Evolutionary conservation across 2,113 vertebrate genomes (phyloP), one percentile per base, ranked within the genome.

Genomic region (Toxotes chatareus): DNA sequence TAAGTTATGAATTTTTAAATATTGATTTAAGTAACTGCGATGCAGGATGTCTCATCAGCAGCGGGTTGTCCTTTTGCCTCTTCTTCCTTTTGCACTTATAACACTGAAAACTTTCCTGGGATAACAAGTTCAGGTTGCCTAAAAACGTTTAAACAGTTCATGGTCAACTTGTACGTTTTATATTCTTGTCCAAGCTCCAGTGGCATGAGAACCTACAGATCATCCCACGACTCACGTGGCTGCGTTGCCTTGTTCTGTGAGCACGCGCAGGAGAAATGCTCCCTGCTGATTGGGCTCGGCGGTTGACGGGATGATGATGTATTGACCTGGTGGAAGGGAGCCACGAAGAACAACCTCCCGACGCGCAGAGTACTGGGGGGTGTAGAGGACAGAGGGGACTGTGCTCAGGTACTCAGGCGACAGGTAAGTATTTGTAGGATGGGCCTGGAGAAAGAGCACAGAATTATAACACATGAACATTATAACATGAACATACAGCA

Each of bases 281-380:
- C 94, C 94, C 62, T 90, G 80, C 84, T 93, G 90, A 21, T 92
- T 93, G 73, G 73, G 59, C 42, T 87, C 44, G 0, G 44, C 14
- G 3, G 92, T 91, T 4, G 92, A 92, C 0, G 95, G 92, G 83
- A 96, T 79, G 80, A 96, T 93, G 89, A 96, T 64, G 85, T 96
- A 96, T 21, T 16, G n/a, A 1, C 95, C 95, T 0, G 93, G 93
- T 0, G 92, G 87, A 0, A 96, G 91, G 12, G 80, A 62, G 34
- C 87, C 71, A 0, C 91, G 90, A 0, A 95, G 75, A 51, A 95
- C 92, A 0, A 95, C 83, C 72, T 96, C 96, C 12, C 88, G 82
- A 3, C 84, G 87, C 0, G 72, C 27, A 2, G 49, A 67, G 83
- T 93, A 92, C 0, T 36, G 11, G 0, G 51, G 7, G 4, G 5